Evolutionary conservation across 2,888 invertebrate genomes (phyloP), one percentile per base, ranked within the genome.

Genomic region (Drosophila kambysellisi): DNA sequence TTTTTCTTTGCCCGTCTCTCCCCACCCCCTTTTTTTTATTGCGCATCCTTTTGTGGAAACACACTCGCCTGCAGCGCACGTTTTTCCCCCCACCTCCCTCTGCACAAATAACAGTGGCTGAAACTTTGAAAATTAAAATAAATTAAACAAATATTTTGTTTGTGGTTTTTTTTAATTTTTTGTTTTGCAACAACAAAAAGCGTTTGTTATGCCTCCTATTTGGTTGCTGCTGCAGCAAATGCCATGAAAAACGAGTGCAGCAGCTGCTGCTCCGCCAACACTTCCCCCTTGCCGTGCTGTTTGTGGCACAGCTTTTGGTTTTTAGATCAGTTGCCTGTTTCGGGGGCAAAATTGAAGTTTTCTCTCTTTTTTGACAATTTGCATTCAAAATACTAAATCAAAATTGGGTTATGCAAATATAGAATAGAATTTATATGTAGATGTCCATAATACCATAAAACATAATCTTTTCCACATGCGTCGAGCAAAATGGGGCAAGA

Each of bases 81-180:
- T 73, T 68, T 50, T 50, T 64, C 33, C 39, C 30, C n/a, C 20
- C 48, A n/a, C 11, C 12, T 20, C 51, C 30, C 32, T 29, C 32
- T 29, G 39, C n/a, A 41, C 65, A 71, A 83, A 71, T 66, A 64
- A 70, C 86, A 74, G 75, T 83, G 72, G 87, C 87, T 75, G 83
- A 82, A 83, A 88, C 73, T 90, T 88, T 66, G 70, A 85, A 25
- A 85, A 90, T 85, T 90, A 85, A 85, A 85, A 85, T 90, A 85
- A 85, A 85, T 90, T 85, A 85, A 85, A 90, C 90, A 85, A 85
- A 85, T 90, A 85, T 88, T 89, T 85, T 89, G 88, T 85, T 85
- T 79, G 84, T 89, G 25, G 8, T 8, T 25, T 25, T 46, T 46
- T 25, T 46, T 7, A 3, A 7, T 89, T 69, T 15, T 29, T 29